phyloP scores from a whole-genome alignment of 2,113 vertebrate genomes.

The Oncorhynchus gorbuscha region DNA sequence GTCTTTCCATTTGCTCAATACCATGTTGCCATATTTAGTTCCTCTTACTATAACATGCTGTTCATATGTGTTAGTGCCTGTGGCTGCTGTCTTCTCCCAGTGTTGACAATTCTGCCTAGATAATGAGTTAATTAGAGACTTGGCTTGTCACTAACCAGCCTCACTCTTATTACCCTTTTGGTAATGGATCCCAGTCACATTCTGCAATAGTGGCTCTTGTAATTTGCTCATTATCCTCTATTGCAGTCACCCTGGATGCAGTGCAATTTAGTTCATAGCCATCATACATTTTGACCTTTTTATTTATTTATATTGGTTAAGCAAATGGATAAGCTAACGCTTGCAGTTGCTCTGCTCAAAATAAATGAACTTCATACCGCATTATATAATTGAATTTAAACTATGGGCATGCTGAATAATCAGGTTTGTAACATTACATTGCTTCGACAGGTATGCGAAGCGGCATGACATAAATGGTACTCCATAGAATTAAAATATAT shows the following conservation, averaged over 20 bases:
- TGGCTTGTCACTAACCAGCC: slow-evolving; percentile 30
- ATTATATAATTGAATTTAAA: neutral
- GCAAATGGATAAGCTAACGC: neutral
- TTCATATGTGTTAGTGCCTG: neutral
- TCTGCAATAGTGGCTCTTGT: slow-evolving; percentile 14
- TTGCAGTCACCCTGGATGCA: neutral
- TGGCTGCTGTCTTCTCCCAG: neutral
- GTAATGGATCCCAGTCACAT: slow-evolving; percentile 19
- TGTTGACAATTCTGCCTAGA: slow-evolving; percentile 18
- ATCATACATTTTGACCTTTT: neutral
- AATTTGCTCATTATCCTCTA: neutral
- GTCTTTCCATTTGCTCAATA: no score
- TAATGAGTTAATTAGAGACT: slow-evolving; percentile 45
- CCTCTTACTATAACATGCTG: neutral
- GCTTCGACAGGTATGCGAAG: no score
- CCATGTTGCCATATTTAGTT: no score
- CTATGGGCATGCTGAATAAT: neutral
- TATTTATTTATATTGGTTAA: neutral
- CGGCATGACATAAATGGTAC: no score
- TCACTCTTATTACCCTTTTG: slow-evolving; percentile 29
- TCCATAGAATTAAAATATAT: no score
- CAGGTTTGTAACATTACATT: neutral
- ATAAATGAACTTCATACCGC: neutral
- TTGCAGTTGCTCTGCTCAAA: neutral
- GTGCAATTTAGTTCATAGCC: neutral